These are phyloP conservation scores for Meteorus cinctellus DNA, from an alignment of 2,888 invertebrate species.

Conservation along the genomic window DNA sequence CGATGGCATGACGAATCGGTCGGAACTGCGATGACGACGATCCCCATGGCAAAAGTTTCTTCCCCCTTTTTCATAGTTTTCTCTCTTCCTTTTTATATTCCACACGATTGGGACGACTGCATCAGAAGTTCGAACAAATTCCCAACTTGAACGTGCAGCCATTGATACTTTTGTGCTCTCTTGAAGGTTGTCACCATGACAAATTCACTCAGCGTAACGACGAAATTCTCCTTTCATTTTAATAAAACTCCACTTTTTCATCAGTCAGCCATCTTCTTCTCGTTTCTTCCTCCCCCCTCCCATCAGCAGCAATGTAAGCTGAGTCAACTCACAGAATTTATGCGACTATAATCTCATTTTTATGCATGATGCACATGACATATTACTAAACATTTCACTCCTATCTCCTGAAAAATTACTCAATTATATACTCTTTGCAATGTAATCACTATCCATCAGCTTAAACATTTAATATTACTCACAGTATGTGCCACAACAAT, in stretches of 20 bases:
- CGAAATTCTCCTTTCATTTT: not conserved
- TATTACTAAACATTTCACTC: not conserved
- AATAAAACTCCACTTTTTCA: not conserved
- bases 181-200: conserved; percentile 14
- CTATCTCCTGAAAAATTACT: conserved; percentile 13
- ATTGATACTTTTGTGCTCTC: conserved; percentile 7
- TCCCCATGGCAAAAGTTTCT: conserved; percentile 14
- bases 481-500: not conserved
- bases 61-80: not conserved
- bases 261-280: not conserved
- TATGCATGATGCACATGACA: conserved; percentile 27
- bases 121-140: conserved; percentile 59
- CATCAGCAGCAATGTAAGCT: not conserved
- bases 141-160: conserved; percentile 49
- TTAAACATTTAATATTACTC: not conserved
- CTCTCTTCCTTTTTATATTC: conserved; percentile 31
- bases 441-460: not conserved
- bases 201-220: conserved; percentile 7
- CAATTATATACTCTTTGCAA: conserved; percentile 26
- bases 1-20: conserved; percentile 5
- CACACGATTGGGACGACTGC: conserved; percentile 55
- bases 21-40: conserved; percentile 23
- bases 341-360: conserved; percentile 30
- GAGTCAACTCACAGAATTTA: not conserved
- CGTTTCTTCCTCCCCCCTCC: not conserved